phyloP scores from a whole-genome alignment of 2,113 vertebrate species.

The Probosciger aterrimus region DNA sequence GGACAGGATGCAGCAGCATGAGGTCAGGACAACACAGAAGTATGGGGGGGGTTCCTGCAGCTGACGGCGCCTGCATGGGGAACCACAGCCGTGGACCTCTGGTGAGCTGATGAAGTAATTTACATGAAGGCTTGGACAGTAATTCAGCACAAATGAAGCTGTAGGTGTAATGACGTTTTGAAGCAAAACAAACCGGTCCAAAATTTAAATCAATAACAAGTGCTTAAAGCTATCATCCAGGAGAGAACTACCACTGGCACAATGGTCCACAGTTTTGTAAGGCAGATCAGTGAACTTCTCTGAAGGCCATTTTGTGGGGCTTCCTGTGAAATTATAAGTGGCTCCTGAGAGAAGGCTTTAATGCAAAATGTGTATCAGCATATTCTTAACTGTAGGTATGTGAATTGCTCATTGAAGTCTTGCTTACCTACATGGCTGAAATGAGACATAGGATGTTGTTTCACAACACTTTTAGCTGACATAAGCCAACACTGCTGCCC shows the following conservation, averaged over 20 bases:
- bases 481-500: neutral
- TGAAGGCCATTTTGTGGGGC: slow-evolving; percentile 13
- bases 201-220: slow-evolving; percentile 50
- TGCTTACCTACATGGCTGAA: slow-evolving; percentile 28
- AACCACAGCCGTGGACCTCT: neutral
- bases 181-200: slow-evolving; percentile 54
- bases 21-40: neutral
- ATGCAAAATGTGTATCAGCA: slow-evolving; percentile 28
- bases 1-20: neutral
- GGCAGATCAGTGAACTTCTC: slow-evolving; percentile 28
- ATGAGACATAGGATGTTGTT: neutral
- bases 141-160: slow-evolving; percentile 45
- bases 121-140: neutral
- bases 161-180: slow-evolving; percentile 54
- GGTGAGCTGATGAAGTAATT: neutral
- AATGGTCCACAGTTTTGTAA: slow-evolving; percentile 27
- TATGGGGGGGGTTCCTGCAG: neutral
- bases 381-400: slow-evolving; percentile 5
- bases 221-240: slow-evolving; percentile 18
- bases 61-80: neutral
- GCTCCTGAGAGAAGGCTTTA: neutral
- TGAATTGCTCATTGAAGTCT: neutral
- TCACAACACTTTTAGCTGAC: slow-evolving; percentile 42
- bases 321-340: neutral
- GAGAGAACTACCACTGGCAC: neutral